phyloP scores from a whole-genome alignment of 2,797 vertebrate genomes.

The Halcyon badia region DNA sequence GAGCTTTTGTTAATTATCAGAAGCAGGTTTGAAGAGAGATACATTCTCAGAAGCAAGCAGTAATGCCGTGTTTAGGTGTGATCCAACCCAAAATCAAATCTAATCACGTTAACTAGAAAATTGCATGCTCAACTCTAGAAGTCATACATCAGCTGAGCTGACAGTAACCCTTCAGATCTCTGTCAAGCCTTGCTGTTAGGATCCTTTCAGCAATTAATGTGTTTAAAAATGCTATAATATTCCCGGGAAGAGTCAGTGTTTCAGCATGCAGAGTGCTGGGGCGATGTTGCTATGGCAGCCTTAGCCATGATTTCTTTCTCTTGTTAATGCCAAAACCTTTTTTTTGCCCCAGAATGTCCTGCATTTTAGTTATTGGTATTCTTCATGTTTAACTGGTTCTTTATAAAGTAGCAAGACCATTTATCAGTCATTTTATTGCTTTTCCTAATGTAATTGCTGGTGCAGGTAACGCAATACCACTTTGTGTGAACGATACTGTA shows the following conservation, averaged over 20 bases:
- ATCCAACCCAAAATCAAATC: neutral
- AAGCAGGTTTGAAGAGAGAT: neutral
- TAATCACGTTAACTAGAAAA: conserved; percentile 4
- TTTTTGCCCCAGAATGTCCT: neutral
- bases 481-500: neutral
- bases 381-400: neutral
- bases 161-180: neutral
- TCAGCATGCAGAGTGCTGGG: conserved; percentile 28
- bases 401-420: neutral
- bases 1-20: neutral
- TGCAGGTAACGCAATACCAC: neutral
- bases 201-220: conserved; percentile 17
- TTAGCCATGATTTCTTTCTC: conserved; percentile 40
- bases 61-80: neutral
- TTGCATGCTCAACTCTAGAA: neutral
- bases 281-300: conserved; percentile 76
- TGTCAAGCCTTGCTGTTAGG: neutral
- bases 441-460: neutral
- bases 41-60: neutral
- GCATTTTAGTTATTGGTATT: neutral
- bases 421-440: neutral
- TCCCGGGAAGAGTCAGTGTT: conserved; percentile 14
- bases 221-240: conserved; percentile 6
- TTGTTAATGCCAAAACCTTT: conserved; percentile 13
- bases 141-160: neutral